phyloP scores from a whole-genome alignment of 1,140 invertebrate genomes.

The Bacillus rossius region DNA sequence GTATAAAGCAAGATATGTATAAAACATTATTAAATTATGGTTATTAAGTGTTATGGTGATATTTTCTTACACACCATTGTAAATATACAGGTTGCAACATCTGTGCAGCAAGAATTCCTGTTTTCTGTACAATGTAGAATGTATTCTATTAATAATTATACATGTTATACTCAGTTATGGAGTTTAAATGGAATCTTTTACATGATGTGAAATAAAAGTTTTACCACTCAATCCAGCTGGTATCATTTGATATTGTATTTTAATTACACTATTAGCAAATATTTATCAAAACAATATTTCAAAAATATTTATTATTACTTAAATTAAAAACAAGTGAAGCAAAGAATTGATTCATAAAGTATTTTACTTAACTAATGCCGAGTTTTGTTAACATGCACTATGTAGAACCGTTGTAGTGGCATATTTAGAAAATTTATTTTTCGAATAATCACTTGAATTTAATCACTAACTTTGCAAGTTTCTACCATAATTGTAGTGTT shows the following conservation, averaged over 20 bases:
- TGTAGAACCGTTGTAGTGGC: too few relatives aligned
- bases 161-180: conserved; percentile 17
- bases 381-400: too few relatives aligned
- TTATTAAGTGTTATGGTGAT: conserved; percentile 15
- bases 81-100: conserved; percentile 10
- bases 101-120: conserved; percentile 6
- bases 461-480: too few relatives aligned
- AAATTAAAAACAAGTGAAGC: too few relatives aligned
- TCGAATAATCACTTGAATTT: too few relatives aligned
- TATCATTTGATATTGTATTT: not conserved
- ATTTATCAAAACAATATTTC: too few relatives aligned
- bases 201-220: conserved; percentile 17
- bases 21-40: conserved; percentile 1
- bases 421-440: too few relatives aligned
- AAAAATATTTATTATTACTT: too few relatives aligned
- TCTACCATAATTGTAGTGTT: too few relatives aligned
- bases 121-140: conserved; percentile 18
- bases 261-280: too few relatives aligned
- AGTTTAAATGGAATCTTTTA: conserved; percentile 17
- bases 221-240: conserved; percentile 3
- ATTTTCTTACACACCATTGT: conserved; percentile 19
- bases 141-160: conserved; percentile 17
- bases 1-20: conserved; percentile 6
- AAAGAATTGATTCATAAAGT: too few relatives aligned
- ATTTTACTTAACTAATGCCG: too few relatives aligned